These are phyloP conservation scores for Pagetopsis macropterus DNA, from an alignment of 2,797 vertebrate species.

Conservation along the genomic window DNA sequence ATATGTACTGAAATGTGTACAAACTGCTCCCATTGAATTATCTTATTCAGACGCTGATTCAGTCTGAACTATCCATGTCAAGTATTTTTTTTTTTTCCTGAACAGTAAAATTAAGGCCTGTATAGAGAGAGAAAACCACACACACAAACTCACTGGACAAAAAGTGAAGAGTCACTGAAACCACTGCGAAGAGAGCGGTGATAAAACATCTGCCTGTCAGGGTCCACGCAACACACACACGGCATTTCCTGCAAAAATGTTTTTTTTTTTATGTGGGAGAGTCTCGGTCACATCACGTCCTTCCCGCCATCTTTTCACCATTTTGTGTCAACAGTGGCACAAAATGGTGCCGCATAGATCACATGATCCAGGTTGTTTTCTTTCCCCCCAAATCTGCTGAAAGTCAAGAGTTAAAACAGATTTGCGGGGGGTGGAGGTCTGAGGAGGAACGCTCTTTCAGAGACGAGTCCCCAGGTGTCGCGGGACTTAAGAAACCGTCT, in stretches of 20 bases:
- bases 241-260: conserved; percentile 62
- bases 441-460: conserved; percentile 20
- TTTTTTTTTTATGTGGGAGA: conserved; percentile 46
- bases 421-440: not conserved
- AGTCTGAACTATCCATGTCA: conserved; percentile 56
- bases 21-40: conserved; percentile 60
- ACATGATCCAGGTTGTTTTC: conserved; percentile 25
- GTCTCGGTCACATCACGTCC: conserved; percentile 52
- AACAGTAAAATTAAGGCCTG: conserved; percentile 73
- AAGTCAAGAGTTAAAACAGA: conserved; percentile 35
- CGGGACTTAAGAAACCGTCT: conserved; percentile 84
- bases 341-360: conserved; percentile 52
- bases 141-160: conserved; percentile 70
- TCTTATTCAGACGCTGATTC: conserved; percentile 52
- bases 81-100: conserved; percentile 66
- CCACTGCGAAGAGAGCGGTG: conserved; percentile 67
- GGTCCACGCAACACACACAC: conserved; percentile 63
- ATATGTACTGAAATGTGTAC: conserved; percentile 60
- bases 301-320: conserved; percentile 34
- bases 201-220: conserved; percentile 66
- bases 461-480: conserved; percentile 8
- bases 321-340: conserved; percentile 61
- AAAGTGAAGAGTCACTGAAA: conserved; percentile 73
- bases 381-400: conserved; percentile 12
- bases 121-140: conserved; percentile 63